Conservation (phyloP, 2,888 invertebrate genomes). For the Coronaproctus castanopsis region DNA sequence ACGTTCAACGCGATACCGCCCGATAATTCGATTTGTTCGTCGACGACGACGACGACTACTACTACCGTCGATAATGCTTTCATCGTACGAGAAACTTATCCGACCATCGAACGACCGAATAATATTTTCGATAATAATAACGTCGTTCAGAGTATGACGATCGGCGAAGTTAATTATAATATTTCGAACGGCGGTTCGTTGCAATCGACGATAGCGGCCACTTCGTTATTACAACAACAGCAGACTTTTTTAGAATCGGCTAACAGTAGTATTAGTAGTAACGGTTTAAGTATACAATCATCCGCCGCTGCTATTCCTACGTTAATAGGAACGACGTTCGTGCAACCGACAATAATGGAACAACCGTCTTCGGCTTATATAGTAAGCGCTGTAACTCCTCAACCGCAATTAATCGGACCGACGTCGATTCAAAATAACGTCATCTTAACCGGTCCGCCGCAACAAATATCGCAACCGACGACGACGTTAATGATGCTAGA, state of each 20-base stretch:
- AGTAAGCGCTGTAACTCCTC: slow-evolving; percentile 15
- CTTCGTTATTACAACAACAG: background rate
- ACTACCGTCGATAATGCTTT: too few species aligned
- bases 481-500: slow-evolving; percentile 64
- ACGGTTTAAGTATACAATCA: too few species aligned
- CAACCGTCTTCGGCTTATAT: slow-evolving; percentile 24
- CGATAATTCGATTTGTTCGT: background rate
- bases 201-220: slow-evolving; percentile 7
- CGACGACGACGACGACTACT: too few species aligned
- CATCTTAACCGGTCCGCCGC: slow-evolving; percentile 35
- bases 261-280: too few species aligned
- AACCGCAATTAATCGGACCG: slow-evolving; percentile 40
- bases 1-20: background rate
- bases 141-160: background rate
- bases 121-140: too few species aligned
- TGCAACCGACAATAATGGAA: slow-evolving; percentile 35
- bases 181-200: too few species aligned
- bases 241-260: too few species aligned
- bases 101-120: too few species aligned
- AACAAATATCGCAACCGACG: slow-evolving; percentile 50
- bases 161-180: too few species aligned
- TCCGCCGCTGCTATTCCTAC: slow-evolving; percentile 28
- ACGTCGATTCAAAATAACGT: slow-evolving; percentile 30
- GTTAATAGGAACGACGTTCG: slow-evolving; percentile 33
- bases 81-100: too few species aligned